A percentile compares a stretch with the other conserved stretches of the same genome.
Evolutionary conservation across 2,888 invertebrate species (phyloP).

Genomic region (Ypsolopha scabrella): DNA sequence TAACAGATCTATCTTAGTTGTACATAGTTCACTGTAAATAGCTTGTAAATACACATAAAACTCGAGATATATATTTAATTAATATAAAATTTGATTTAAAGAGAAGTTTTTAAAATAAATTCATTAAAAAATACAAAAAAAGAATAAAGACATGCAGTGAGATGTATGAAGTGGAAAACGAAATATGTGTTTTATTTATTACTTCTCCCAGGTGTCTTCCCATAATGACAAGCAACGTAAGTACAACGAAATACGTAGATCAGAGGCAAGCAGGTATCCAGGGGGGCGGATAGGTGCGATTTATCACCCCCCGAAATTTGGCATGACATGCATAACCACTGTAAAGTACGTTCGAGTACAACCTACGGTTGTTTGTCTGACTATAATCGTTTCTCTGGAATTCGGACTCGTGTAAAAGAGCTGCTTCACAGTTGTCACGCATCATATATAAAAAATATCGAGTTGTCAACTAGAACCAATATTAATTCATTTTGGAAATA

Average conservation of each 20-base stretch:
- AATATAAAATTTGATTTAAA: conserved; percentile 61
- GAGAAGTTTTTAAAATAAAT: conserved; percentile 59
- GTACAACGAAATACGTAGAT: neutral
- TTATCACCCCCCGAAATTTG: too few relatives aligned
- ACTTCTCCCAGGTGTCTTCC: neutral
- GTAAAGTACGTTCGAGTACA: too few relatives aligned
- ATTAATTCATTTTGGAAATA: too few relatives aligned
- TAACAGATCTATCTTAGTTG: conserved; percentile 16
- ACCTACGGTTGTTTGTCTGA: too few relatives aligned
- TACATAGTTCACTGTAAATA: conserved; percentile 58
- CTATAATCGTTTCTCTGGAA: too few relatives aligned
- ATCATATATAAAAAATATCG: too few relatives aligned
- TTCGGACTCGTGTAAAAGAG: too few relatives aligned
- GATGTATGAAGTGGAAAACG: conserved; percentile 60
- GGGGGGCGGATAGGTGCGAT: too few relatives aligned
- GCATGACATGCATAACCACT: too few relatives aligned
- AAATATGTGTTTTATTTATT: conserved; percentile 47
- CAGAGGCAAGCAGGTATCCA: neutral
- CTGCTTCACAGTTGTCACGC: too few relatives aligned
- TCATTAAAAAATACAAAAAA: conserved; percentile 47
- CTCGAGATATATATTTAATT: conserved; percentile 52
- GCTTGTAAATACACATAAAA: conserved; percentile 58
- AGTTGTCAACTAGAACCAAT: too few relatives aligned
- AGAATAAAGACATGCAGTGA: conserved; percentile 63
- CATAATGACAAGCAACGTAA: neutral